A percentile compares a stretch with the other conserved stretches of the same genome.
Evolutionary conservation across 2,797 vertebrate species (phyloP).

Genomic region (Carapus acus): DNA sequence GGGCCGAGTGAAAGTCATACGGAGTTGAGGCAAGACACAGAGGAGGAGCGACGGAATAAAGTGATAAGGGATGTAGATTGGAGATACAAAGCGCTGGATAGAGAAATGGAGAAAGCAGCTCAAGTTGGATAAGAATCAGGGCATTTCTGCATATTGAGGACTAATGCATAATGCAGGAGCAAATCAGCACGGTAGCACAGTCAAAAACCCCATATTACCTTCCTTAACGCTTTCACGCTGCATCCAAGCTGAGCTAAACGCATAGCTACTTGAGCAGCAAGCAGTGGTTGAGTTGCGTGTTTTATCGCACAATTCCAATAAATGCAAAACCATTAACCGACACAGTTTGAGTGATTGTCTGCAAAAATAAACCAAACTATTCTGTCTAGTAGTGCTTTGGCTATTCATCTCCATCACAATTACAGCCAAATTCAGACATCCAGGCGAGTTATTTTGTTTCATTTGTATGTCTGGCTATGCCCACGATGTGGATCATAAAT

Average conservation of each 20-base stretch:
- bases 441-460: slow-evolving; percentile 21
- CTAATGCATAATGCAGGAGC: not conserved
- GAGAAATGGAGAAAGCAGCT: not conserved
- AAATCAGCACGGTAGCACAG: not conserved
- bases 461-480: slow-evolving; percentile 32
- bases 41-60: not conserved
- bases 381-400: not conserved
- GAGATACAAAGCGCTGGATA: not conserved
- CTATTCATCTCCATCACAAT: slow-evolving; percentile 9
- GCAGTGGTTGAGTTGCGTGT: no score
- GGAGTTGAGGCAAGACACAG: no score
- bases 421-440: slow-evolving; percentile 5
- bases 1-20: no score
- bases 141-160: not conserved
- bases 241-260: no score
- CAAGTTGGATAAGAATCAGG: not conserved
- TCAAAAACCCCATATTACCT: not conserved
- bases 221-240: not conserved
- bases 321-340: slow-evolving; percentile 3
- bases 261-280: no score
- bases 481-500: slow-evolving; percentile 40
- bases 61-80: not conserved
- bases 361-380: slow-evolving; percentile 6
- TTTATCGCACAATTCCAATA: no score
- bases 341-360: slow-evolving; percentile 19